Evolutionary conservation across 2,888 invertebrate species (phyloP).

Genomic region (Biston betularia): DNA sequence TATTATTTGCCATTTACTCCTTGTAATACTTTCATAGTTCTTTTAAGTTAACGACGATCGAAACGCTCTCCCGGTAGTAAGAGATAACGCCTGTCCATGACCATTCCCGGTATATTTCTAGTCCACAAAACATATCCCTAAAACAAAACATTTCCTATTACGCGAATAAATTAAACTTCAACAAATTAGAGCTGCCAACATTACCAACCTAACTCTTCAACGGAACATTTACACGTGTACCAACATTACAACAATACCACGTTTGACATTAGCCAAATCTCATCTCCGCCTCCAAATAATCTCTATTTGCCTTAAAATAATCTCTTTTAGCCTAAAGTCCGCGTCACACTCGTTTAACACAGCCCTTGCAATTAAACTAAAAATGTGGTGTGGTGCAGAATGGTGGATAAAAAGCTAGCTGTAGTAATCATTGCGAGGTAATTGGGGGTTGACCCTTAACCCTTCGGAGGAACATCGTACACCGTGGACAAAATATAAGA

Average conservation of each 20-base stretch:
- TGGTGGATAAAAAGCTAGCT: constrained; percentile 75
- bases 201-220: constrained; percentile 16
- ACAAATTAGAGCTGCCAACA: constrained; percentile 16
- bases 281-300: constrained; percentile 36
- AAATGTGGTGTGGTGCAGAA: constrained; percentile 62
- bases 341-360: constrained; percentile 61
- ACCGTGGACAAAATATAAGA: constrained; percentile 46
- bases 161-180: constrained; percentile 4
- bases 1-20: too few species aligned
- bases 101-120: too few species aligned
- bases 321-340: constrained; percentile 44
- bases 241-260: constrained; percentile 18
- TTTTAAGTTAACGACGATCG: too few species aligned
- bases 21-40: too few species aligned
- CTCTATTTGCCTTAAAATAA: constrained; percentile 26
- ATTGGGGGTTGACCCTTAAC: constrained; percentile 79
- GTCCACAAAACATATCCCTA: not conserved
- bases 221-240: constrained; percentile 11
- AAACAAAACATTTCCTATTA: not conserved
- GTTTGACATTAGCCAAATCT: constrained; percentile 42
- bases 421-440: constrained; percentile 83
- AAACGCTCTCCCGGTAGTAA: too few species aligned
- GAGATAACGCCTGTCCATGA: too few species aligned
- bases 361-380: constrained; percentile 76
- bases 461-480: constrained; percentile 72